Evolutionary conservation across 2,797 vertebrate species (phyloP).

Genomic region (Sebastes itinus): DNA sequence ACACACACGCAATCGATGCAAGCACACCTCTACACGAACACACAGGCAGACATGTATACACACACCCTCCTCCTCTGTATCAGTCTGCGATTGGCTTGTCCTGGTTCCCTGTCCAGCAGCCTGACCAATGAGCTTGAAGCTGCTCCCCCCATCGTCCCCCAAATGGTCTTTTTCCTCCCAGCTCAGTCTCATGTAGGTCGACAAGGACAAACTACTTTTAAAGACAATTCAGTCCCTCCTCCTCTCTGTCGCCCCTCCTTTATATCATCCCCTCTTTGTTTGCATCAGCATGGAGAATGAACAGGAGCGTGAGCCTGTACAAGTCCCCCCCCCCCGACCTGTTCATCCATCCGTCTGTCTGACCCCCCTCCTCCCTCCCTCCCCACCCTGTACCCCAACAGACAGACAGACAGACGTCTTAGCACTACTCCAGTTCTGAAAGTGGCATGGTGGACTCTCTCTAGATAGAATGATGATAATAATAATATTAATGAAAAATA

Average conservation of each 20-base stretch:
- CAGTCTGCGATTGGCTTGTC: constrained; percentile 79
- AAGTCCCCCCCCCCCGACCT: not conserved
- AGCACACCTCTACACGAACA: constrained; percentile 33
- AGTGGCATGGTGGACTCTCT: constrained; percentile 80
- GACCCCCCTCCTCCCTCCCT: not conserved
- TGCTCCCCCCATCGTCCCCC: constrained; percentile 23
- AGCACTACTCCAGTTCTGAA: constrained; percentile 78
- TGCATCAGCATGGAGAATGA: constrained; percentile 81
- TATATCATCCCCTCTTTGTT: constrained; percentile 49
- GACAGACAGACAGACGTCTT: constrained; percentile 70
- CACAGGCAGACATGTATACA: constrained; percentile 46
- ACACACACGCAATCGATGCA: not conserved
- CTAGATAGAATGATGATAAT: constrained; percentile 75
- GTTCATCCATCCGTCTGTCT: constrained; percentile 26
- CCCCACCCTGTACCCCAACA: constrained; percentile 38
- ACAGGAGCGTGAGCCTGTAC: constrained; percentile 68
- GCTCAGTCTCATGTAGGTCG: constrained; percentile 62
- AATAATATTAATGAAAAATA: constrained; percentile 80
- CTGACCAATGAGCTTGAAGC: constrained; percentile 80
- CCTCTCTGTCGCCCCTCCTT: constrained; percentile 23
- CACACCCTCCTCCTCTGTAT: constrained; percentile 72
- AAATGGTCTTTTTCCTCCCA: constrained; percentile 22
- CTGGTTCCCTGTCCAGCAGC: constrained; percentile 73
- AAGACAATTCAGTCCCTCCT: constrained; percentile 47
- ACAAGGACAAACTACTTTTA: constrained; percentile 62